Base-by-base conservation (phyloP, 2,113 vertebrate species). In the Chaetorhynchus papuensis region DNA sequence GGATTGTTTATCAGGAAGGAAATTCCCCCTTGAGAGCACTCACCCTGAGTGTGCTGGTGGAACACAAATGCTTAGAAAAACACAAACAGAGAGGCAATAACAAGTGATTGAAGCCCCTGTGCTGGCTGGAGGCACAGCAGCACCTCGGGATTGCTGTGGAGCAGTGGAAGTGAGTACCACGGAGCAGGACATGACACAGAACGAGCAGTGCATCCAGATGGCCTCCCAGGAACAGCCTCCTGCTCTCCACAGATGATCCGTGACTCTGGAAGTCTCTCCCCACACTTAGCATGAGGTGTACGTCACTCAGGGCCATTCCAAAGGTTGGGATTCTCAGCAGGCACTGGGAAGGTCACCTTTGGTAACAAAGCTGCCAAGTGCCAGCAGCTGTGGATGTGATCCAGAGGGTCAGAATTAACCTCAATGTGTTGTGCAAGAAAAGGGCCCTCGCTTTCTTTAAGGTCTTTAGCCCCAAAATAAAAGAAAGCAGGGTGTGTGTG, bases 1-100 rank as follows among this genome's bases (percentile, higher is more conserved):
- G 76, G 70, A 49, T 50, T 96, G 94, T 96, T 96, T 95, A 94
- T 81, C 92, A 94, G 96, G 94, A 96, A 96, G 94, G 94, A 96
- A 96, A 93, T 60, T 96, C 82, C 93, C 96, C 90, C 92, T 89
- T 0, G 49, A 92, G 92, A 96, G 76, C 18, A 86, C 93, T 90
- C 90, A 68, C 66, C 49, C 77, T 23, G 52, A 94, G 71, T 42
- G 83, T 63, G 72, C 90, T 89, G 90, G 88, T 85, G 35, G 69
- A 92, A 94, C 82, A 92, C 82, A 90, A 88, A 86, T n/a, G 82
- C 94, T 93, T 74, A 93, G 76, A 74, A 94, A 91, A 95, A 88
- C n/a, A 95, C 82, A 78, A 75, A 70, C 21, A 56, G 64, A 74
- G 23, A 18, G 52, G 90, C 88, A 94, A 56, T 60, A 94, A 76